Conservation (phyloP, 2,113 vertebrate species). For the Cyprinodon brontotheroides region DNA sequence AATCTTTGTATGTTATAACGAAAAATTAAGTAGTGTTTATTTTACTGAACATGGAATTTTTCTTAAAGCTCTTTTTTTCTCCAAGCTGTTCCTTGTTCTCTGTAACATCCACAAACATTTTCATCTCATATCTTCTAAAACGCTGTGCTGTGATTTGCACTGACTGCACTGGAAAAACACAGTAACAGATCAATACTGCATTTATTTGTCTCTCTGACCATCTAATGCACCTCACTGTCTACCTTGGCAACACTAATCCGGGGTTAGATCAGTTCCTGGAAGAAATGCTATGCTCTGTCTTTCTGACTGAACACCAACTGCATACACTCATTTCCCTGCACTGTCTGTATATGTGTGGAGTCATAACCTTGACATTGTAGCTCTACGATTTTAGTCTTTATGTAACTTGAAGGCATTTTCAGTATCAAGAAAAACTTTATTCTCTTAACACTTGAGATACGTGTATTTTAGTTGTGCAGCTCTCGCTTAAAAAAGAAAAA, state of each 20-base stretch:
- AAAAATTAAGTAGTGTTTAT: neutral
- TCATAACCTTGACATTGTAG: conserved; percentile 17
- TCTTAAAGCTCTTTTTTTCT: neutral
- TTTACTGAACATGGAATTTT: neutral
- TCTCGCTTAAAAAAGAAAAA: conserved; percentile 2
- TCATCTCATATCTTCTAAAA: conserved; percentile 20
- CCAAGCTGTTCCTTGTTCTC: conserved; percentile 2
- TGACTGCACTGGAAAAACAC: conserved; percentile 22
- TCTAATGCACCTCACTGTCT: conserved; percentile 28
- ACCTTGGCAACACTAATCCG: neutral
- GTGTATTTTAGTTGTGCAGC: neutral
- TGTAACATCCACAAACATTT: conserved; percentile 2
- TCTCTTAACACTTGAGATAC: conserved; percentile 1
- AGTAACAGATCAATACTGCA: conserved; percentile 26
- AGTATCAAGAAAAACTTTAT: conserved; percentile 4
- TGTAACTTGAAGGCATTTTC: conserved; percentile 11
- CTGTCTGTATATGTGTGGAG: conserved; percentile 1
- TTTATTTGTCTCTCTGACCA: conserved; percentile 14
- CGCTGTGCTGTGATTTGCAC: conserved; percentile 14
- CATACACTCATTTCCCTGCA: neutral
- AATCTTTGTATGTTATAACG: neutral
- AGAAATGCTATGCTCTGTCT: conserved; percentile 32
- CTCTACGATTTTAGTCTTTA: neutral
- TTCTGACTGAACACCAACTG: conserved; percentile 22
- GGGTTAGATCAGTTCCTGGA: conserved; percentile 14